phyloP scores from a whole-genome alignment of 2,888 invertebrate genomes.

The Drosophila kanekoi region DNA sequence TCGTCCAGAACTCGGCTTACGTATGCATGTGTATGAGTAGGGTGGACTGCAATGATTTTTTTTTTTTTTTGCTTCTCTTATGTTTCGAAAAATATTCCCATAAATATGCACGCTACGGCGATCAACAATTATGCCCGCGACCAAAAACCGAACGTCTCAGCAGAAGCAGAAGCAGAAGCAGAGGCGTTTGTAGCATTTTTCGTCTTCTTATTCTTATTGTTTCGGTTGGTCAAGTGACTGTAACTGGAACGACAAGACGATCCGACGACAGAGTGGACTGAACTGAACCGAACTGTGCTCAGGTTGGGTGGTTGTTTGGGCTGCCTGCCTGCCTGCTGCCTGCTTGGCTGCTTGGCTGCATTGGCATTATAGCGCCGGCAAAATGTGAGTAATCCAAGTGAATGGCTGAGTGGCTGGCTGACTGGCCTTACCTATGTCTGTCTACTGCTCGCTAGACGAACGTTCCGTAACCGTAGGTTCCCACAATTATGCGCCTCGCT shows the following conservation, averaged over 20 bases:
- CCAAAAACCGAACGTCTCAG: slow-evolving; percentile 62
- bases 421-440: slow-evolving; percentile 62
- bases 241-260: slow-evolving; percentile 81
- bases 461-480: slow-evolving; percentile 78
- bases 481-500: slow-evolving; percentile 77
- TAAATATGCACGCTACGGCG: slow-evolving; percentile 80
- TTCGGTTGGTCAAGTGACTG: slow-evolving; percentile 85
- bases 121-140: slow-evolving; percentile 76
- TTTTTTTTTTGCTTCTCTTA: slow-evolving; percentile 18
- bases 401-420: slow-evolving; percentile 56
- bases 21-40: slow-evolving; percentile 19
- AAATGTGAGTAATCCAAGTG: slow-evolving; percentile 73
- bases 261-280: slow-evolving; percentile 51
- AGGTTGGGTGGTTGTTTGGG: slow-evolving; percentile 39
- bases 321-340: slow-evolving; percentile 51
- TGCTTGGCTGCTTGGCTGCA: slow-evolving; percentile 62
- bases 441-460: slow-evolving; percentile 68
- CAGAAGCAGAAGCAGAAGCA: slow-evolving; percentile 10
- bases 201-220: slow-evolving; percentile 80
- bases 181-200: slow-evolving; percentile 28
- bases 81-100: slow-evolving; percentile 71
- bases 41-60: slow-evolving; percentile 63
- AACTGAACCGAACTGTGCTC: slow-evolving; percentile 29
- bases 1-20: slow-evolving; percentile 69
- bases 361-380: slow-evolving; percentile 78